A percentile compares a stretch with the other conserved stretches of the same genome.
Evolutionary conservation across 2,797 vertebrate species (phyloP).

Genomic region (Pantherophis alleghaniensis): DNA sequence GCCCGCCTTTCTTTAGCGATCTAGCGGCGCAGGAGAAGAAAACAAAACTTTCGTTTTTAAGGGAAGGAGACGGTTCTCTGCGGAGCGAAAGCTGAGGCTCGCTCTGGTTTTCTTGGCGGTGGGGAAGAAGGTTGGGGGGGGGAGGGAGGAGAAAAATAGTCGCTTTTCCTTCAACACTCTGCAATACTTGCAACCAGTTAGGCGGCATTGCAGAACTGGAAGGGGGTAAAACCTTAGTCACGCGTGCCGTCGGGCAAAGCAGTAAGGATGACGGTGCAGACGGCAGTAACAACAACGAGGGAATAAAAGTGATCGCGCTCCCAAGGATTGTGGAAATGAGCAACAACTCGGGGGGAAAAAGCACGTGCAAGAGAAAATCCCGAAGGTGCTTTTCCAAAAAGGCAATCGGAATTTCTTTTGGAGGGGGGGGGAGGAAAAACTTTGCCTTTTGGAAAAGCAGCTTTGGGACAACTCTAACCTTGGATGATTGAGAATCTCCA

Average conservation of each 20-base stretch:
- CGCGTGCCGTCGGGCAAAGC: not conserved
- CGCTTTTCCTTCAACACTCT: not conserved
- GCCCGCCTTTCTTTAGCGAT: no score
- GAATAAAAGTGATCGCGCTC: no score
- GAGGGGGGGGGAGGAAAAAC: not conserved
- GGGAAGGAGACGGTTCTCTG: not conserved
- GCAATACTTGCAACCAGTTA: not conserved
- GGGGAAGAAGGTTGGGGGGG: not conserved
- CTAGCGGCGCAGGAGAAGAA: not conserved
- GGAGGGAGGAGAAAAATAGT: no score
- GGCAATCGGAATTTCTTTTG: not conserved
- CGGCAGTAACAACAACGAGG: rapidly evolving
- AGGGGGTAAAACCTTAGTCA: not conserved
- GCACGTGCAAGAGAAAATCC: not conserved
- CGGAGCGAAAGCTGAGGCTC: not conserved
- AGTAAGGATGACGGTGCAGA: not conserved
- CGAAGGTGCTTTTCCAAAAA: not conserved
- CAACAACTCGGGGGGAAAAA: no score
- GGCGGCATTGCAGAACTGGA: not conserved
- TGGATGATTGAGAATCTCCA: not conserved
- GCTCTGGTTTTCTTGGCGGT: not conserved
- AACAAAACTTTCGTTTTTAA: not conserved
- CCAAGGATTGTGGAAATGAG: not conserved
- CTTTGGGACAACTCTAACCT: not conserved
- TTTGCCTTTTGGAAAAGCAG: not conserved